Base-by-base conservation (phyloP, 92 coral and sea anemone genomes). In the Paragorgia papillata region DNA sequence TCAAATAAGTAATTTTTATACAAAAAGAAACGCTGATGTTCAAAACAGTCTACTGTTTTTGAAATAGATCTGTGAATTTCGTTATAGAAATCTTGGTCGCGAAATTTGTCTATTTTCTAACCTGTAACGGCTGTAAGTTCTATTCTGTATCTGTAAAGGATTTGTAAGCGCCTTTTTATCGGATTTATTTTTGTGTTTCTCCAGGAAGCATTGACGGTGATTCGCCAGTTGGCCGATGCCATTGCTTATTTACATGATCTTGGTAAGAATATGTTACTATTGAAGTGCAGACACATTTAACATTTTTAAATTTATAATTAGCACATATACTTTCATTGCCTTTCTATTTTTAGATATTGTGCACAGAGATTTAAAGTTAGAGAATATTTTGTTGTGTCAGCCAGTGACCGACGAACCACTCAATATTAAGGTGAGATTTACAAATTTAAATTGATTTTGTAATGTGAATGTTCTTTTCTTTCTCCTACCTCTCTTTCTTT, bases 161-260 rank as follows among this genome's bases (percentile, higher is more conserved):
- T n/a, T n/a, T n/a, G n/a, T n/a, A n/a, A n/a, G 14, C 9, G 10
- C 35, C 1, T 64, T 19, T 40, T 32, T 37, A 21, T 2, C 71
- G 17, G 12, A 3, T 41, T 19, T 2, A 34, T 13, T 17, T 7
- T 34, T 43, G 17, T 14, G 9, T 15, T 73, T 3, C 20, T 21
- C 69, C 48, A 94, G 98, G 98, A 94, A 87, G 88, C 98, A 0
- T 81, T 82, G 89, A 94, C 98, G 29, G 98, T 94, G 26, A 94
- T 94, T 49, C 82, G 84, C 25, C 98, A 94, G 73, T 71, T 94
- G 56, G 92, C 97, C n/a, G 92, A 93, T 91, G 98, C 98, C 17
- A 94, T 94, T 18, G 97, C 95, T 13, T 94, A 94, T 80, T 83
- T 94, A 34, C 98, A 94, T 78, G 98, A 94, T 69, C 83, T 80